A percentile compares a stretch with the other conserved stretches of the same genome.
These are phyloP conservation scores for Palythoa grandiflora DNA, from an alignment of 92 coral and sea anemone species.

Conservation along the genomic window DNA sequence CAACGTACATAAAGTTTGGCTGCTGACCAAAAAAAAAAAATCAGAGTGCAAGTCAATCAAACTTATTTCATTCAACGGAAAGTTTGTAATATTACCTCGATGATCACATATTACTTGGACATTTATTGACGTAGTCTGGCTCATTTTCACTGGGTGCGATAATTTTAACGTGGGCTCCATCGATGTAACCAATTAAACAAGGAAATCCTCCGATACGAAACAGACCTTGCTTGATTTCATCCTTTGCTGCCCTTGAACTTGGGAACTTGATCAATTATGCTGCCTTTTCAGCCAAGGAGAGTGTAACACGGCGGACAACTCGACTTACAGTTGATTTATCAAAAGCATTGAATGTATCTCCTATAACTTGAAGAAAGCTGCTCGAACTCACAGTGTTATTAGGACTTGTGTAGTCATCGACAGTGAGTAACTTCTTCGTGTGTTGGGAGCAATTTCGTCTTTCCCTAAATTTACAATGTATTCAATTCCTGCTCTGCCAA, in stretches of 20 bases:
- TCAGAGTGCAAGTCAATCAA: too few relatives aligned
- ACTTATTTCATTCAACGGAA: neutral
- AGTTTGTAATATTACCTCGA: constrained; percentile 15
- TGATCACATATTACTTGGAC: constrained; percentile 49
- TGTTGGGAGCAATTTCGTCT: constrained; percentile 27
- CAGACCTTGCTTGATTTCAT: constrained; percentile 31
- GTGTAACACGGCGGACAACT: constrained; percentile 39
- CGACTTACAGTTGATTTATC: constrained; percentile 42
- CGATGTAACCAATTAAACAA: constrained; percentile 40
- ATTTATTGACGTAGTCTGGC: constrained; percentile 48
- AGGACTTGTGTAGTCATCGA: neutral
- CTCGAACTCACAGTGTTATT: constrained; percentile 21
- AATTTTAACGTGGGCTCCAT: constrained; percentile 35
- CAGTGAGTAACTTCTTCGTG: constrained; percentile 31
- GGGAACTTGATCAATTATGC: neutral
- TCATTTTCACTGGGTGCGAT: constrained; percentile 34
- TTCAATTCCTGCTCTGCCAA: too few relatives aligned
- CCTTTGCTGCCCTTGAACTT: constrained; percentile 11
- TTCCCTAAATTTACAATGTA: neutral
- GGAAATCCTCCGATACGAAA: constrained; percentile 38
- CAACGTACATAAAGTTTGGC: neutral
- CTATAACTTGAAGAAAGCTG: neutral
- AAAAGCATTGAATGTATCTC: constrained; percentile 28
- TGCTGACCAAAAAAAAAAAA: neutral
- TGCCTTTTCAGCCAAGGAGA: constrained; percentile 34